phyloP scores from a whole-genome alignment of 2,888 invertebrate genomes.

The Amphipoea lucens region DNA sequence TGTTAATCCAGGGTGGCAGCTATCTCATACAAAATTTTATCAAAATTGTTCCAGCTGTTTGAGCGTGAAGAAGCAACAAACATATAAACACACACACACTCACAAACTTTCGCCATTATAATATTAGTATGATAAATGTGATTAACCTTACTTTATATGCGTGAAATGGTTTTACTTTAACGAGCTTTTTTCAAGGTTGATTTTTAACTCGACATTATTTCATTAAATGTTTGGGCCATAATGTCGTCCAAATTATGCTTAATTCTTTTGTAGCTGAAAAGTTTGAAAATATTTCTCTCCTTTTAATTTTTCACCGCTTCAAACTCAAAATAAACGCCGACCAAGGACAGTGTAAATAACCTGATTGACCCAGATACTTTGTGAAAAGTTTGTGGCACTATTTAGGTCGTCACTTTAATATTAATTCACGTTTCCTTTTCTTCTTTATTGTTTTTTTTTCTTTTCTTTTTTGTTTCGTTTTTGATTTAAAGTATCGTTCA shows the following conservation, averaged over 20 bases:
- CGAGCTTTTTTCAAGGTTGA: background rate
- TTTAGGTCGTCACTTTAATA: constrained; percentile 21
- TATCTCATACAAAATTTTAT: no score
- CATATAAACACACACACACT: no score
- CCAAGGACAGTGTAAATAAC: constrained; percentile 40
- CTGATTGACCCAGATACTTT: constrained; percentile 45
- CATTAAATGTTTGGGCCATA: background rate
- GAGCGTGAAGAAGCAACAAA: no score
- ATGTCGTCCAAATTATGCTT: background rate
- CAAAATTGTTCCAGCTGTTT: no score
- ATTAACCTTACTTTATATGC: background rate
- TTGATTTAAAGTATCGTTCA: constrained; percentile 4
- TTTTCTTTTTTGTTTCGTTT: no score
- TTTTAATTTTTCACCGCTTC: constrained; percentile 24
- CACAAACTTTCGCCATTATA: no score
- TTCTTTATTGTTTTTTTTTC: no score
- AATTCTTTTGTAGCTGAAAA: background rate
- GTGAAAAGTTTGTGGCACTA: constrained; percentile 38
- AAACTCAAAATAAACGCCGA: constrained; percentile 33
- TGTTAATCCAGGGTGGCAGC: no score
- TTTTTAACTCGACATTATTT: background rate
- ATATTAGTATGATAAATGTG: no score
- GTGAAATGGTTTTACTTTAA: background rate
- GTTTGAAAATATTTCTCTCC: background rate
- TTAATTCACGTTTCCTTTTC: constrained; percentile 26